Base-by-base conservation (phyloP, 2,797 vertebrate species). In the Urophycis tenuis region DNA sequence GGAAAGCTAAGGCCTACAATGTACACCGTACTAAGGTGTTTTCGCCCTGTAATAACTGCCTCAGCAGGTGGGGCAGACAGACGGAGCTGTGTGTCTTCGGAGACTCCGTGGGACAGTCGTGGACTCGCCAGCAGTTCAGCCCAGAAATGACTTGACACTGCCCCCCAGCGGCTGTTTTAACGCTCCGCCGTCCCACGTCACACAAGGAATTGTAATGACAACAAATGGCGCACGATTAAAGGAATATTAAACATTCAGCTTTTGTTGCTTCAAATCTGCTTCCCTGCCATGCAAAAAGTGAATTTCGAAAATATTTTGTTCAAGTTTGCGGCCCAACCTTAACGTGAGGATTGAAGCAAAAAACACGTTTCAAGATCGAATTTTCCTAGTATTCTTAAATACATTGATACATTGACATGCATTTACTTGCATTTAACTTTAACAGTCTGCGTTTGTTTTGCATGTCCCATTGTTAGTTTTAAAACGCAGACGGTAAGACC, bases 141-240 rank as follows among this genome's bases (percentile, higher is more conserved):
- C n/a, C 36, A 82, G 74, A 77, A 25, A 74, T 88, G 86, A 80
- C 60, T 35, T 30, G 17, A 81, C 78, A 4, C 79, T 87, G 88
- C 85, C 86, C 71, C 29, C 78, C 85, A 79, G 79, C 81, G 87
- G 84, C 53, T 35, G n/a, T 4, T 8, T 34, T 6, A 25, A 67
- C 10, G 4, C 17, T 9, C 31, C 69, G 12, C 12, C 2, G 17
- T 71, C 19, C n/a, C n/a, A n/a, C n/a, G n/a, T 33, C 31, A 33
- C 60, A 22, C 60, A 67, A 60, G 5, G 25, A 70, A 31, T 29
- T 69, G 4, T 12, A 32, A 32, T 32, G 0, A 32, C 2, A 19
- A 70, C 17, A 17, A 70, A 29, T 30, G 69, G 1, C 12, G 31
- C 69, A 32, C 17, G 17, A 71, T 71, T 32, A 32, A 31, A 64